These are phyloP conservation scores for Reticulitermes lucifugus DNA, from an alignment of 2,888 invertebrate species.

Conservation along the genomic window DNA sequence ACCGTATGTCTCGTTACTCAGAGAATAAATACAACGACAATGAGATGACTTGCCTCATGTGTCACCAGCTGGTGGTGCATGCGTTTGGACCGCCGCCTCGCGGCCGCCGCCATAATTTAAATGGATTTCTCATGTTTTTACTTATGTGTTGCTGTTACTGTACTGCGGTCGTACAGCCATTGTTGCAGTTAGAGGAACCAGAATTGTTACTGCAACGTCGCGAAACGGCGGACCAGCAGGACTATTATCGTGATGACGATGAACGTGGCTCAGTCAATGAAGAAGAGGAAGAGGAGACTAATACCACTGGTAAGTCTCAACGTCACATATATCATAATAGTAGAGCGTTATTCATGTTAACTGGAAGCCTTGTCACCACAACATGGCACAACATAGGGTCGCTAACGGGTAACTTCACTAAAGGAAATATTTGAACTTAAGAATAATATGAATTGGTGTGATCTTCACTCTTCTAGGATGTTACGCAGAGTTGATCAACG, in stretches of 20 bases:
- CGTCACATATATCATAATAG: too few relatives aligned
- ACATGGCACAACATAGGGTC: too few relatives aligned
- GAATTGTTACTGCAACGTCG: constrained; percentile 27
- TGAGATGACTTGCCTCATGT: constrained; percentile 35
- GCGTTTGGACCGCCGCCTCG: not conserved
- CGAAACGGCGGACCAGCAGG: not conserved
- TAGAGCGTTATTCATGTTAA: too few relatives aligned
- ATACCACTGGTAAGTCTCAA: constrained; percentile 17
- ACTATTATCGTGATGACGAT: not conserved
- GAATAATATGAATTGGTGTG: too few relatives aligned
- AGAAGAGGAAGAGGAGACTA: constrained; percentile 33
- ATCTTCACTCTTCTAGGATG: too few relatives aligned
- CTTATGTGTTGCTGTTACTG: constrained; percentile 37
- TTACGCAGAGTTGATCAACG: too few relatives aligned
- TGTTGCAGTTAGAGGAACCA: constrained; percentile 29
- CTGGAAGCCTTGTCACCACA: too few relatives aligned
- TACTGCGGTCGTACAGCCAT: constrained; percentile 23
- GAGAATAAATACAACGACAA: not conserved
- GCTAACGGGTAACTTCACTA: too few relatives aligned
- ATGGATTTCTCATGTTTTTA: constrained; percentile 9
- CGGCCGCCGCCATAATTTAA: constrained; percentile 21
- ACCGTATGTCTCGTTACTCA: not conserved
- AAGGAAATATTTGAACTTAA: too few relatives aligned
- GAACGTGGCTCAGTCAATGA: not conserved
- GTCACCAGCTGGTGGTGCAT: constrained; percentile 28